phyloP scores from a whole-genome alignment of 2,888 invertebrate species.

The Andrena bucephala region DNA sequence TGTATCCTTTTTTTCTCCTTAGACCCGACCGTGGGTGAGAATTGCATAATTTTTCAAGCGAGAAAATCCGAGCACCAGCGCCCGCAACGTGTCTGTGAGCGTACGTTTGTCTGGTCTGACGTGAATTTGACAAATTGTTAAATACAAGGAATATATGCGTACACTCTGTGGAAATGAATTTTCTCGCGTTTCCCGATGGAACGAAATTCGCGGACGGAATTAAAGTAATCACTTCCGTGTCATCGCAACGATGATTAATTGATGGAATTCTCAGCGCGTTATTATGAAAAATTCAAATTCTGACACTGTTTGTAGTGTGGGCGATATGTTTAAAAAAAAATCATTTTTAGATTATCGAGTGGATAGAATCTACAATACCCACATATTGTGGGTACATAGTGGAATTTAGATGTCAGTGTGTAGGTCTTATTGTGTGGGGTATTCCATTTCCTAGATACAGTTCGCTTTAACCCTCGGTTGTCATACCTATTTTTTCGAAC shows the following conservation, averaged over 20 bases:
- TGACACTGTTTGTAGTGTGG: too few species aligned
- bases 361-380: too few species aligned
- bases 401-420: too few species aligned
- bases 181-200: background rate
- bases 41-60: slow-evolving; percentile 61
- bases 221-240: background rate
- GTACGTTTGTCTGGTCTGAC: slow-evolving; percentile 29
- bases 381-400: too few species aligned
- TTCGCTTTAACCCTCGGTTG: too few species aligned
- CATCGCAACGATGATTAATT: slow-evolving; percentile 5
- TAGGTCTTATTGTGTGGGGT: too few species aligned
- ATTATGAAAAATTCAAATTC: too few species aligned
- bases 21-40: slow-evolving; percentile 36
- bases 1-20: slow-evolving; percentile 37
- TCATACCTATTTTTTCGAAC: too few species aligned
- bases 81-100: slow-evolving; percentile 9
- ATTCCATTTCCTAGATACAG: too few species aligned
- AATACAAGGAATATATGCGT: slow-evolving; percentile 16
- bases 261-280: slow-evolving; percentile 13
- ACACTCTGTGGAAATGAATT: slow-evolving; percentile 28
- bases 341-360: too few species aligned
- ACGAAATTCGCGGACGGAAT: background rate
- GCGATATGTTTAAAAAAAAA: too few species aligned
- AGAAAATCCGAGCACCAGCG: slow-evolving; percentile 37
- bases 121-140: slow-evolving; percentile 56